phyloP scores from a whole-genome alignment of 2,888 invertebrate species.

The Mellilla xanthometata region DNA sequence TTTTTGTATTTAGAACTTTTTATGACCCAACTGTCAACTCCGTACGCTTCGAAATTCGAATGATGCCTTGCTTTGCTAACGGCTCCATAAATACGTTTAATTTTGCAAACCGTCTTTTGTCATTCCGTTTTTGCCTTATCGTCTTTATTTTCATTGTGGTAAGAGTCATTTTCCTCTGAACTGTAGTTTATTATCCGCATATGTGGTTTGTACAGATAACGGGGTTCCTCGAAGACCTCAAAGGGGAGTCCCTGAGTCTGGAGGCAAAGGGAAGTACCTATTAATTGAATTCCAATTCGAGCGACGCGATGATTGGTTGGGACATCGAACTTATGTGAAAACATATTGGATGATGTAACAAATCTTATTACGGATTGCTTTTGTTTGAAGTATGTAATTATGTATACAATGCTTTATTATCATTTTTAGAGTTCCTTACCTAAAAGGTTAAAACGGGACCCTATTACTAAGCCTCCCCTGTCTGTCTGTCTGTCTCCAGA shows the following conservation, averaged over 20 bases:
- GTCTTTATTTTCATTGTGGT: background rate
- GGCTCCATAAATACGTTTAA: slow-evolving; percentile 8
- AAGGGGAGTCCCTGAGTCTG: slow-evolving; percentile 8
- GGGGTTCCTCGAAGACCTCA: slow-evolving; percentile 1
- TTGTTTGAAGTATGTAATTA: too few species aligned
- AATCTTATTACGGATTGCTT: too few species aligned
- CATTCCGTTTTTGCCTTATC: background rate
- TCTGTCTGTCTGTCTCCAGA: too few species aligned
- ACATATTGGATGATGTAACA: too few species aligned
- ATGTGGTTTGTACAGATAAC: slow-evolving; percentile 2
- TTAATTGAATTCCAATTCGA: slow-evolving; percentile 1
- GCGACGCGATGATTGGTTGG: background rate
- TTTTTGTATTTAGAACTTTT: slow-evolving; percentile 24
- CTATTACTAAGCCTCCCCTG: too few species aligned
- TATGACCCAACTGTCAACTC: slow-evolving; percentile 15
- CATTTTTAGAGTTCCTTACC: too few species aligned
- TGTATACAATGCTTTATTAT: too few species aligned
- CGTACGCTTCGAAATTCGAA: slow-evolving; percentile 11
- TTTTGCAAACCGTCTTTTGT: background rate
- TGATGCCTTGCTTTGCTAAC: slow-evolving; percentile 14
- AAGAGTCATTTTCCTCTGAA: background rate
- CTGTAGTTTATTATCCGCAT: background rate
- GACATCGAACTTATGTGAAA: background rate
- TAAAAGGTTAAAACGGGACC: too few species aligned
- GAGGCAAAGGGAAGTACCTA: background rate